These are phyloP conservation scores for Aegypius monachus DNA, from an alignment of 2,113 vertebrate genomes.

Conservation along the genomic window DNA sequence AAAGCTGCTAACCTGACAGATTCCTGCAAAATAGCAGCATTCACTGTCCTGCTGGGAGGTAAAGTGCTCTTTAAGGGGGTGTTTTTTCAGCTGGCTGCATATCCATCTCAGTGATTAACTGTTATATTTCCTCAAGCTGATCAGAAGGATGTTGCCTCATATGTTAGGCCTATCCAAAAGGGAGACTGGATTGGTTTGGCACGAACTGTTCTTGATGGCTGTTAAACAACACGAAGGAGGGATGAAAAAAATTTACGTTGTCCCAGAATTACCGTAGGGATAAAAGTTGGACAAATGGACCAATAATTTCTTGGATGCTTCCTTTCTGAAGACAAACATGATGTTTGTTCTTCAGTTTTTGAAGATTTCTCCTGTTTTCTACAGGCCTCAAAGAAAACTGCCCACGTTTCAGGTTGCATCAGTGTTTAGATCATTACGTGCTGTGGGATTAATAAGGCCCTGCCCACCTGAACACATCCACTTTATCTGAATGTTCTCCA, in stretches of 20 bases:
- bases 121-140: not conserved
- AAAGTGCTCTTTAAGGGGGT: not conserved
- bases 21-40: not conserved
- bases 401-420: not conserved
- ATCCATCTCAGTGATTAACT: not conserved
- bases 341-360: not conserved
- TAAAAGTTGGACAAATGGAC: not conserved
- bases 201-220: not conserved
- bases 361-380: not conserved
- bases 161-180: not conserved
- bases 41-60: not conserved
- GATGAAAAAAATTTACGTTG: not conserved
- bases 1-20: not conserved
- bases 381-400: not conserved
- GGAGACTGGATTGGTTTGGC: not conserved
- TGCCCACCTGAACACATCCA: not conserved
- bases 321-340: not conserved
- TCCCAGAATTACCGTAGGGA: not conserved
- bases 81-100: not conserved
- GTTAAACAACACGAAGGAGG: fast-evolving
- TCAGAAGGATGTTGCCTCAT: not conserved
- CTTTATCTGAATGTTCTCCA: not conserved
- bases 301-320: not conserved
- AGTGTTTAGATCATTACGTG: fast-evolving
- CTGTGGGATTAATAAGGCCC: not conserved